Conservation (phyloP, 1,140 invertebrate species). For the Capitella teleta region DNA sequence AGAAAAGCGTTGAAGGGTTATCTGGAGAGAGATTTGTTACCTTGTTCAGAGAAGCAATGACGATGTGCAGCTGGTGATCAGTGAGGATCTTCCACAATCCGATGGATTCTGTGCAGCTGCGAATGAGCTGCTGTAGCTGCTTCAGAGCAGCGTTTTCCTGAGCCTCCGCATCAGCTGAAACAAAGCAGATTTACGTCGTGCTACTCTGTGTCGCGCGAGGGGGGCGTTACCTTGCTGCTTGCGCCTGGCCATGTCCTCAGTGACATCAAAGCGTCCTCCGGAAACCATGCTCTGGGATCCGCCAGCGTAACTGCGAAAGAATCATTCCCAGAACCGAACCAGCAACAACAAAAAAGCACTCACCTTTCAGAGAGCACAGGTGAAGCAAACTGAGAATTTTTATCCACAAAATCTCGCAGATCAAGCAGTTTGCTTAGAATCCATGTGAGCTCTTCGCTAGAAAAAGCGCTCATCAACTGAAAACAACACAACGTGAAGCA, state of each 20-base stretch:
- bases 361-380: conserved; percentile 28
- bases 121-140: conserved; percentile 63
- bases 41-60: conserved; percentile 52
- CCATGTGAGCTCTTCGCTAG: conserved; percentile 48
- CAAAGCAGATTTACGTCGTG: conserved; percentile 7
- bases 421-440: conserved; percentile 52
- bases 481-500: conserved; percentile 7
- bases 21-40: conserved; percentile 23
- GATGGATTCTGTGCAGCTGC: conserved; percentile 74
- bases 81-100: conserved; percentile 86
- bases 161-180: conserved; percentile 35
- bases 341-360: no score
- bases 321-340: no score
- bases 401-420: conserved; percentile 53
- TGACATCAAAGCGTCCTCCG: no score
- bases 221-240: no score
- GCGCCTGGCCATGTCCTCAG: no score
- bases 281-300: no score
- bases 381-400: conserved; percentile 45
- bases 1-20: no score
- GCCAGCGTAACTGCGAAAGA: no score
- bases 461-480: conserved; percentile 38
- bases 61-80: conserved; percentile 81
- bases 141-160: conserved; percentile 60
- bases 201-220: no score